Conservation (phyloP, 2,113 vertebrate genomes). For the Perca schrenkii region DNA sequence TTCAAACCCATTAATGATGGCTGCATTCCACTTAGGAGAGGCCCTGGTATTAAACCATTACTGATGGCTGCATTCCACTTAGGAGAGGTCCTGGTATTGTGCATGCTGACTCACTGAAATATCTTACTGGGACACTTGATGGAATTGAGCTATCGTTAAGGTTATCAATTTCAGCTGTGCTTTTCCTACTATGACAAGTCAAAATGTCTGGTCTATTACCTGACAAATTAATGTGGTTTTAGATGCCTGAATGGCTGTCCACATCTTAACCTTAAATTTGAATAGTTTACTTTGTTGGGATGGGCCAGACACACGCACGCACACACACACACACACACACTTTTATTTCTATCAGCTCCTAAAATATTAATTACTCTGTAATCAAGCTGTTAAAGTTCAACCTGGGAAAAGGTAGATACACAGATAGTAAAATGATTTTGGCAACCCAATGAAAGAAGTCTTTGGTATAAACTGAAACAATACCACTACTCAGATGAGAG, state of each 20-base stretch:
- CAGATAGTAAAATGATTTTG: conserved; percentile 59
- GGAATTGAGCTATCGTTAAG: too few species aligned
- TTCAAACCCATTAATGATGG: too few species aligned
- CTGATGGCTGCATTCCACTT: too few species aligned
- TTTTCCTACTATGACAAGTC: too few species aligned
- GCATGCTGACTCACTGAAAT: too few species aligned
- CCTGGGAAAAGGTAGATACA: conserved; percentile 56
- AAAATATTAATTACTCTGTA: background rate
- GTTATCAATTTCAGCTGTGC: too few species aligned
- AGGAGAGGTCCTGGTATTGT: too few species aligned
- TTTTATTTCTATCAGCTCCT: background rate
- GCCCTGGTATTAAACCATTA: too few species aligned
- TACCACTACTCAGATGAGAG: conserved; percentile 43
- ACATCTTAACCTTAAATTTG: background rate
- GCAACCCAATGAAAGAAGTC: background rate
- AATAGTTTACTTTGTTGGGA: background rate
- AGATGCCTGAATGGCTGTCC: background rate
- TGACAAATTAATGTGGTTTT: background rate
- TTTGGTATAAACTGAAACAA: conserved; percentile 72
- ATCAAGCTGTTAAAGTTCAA: conserved; percentile 13
- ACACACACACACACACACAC: background rate
- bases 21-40: too few species aligned
- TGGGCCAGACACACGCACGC: too few species aligned
- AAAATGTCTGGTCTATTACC: too few species aligned
- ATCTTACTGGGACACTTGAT: too few species aligned